Conservation (phyloP, 2,113 vertebrate genomes). For the Laticauda laticaudata region DNA sequence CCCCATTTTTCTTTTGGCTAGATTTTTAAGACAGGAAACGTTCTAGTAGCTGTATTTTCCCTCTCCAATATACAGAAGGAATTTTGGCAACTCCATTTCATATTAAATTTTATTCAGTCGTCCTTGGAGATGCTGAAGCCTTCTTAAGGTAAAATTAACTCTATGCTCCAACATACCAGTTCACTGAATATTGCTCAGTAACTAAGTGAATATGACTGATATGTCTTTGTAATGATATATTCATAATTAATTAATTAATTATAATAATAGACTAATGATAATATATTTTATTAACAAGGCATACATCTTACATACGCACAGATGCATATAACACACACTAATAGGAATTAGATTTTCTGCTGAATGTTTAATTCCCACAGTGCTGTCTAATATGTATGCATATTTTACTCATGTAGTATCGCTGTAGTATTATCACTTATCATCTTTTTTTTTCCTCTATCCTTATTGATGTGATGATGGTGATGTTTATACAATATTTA, state of each 20-base stretch:
- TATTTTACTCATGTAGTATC: neutral
- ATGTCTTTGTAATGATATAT: neutral
- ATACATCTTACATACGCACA: neutral
- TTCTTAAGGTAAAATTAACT: neutral
- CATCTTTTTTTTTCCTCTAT: neutral
- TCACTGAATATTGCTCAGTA: neutral
- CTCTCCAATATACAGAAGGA: neutral
- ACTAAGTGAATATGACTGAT: neutral
- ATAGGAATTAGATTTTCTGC: neutral
- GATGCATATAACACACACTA: neutral
- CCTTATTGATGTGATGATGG: neutral
- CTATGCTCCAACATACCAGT: neutral
- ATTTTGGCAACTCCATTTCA: neutral
- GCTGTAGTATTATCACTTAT: neutral
- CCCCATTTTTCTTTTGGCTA: neutral
- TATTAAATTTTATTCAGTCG: neutral
- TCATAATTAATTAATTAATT: neutral
- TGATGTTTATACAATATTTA: neutral
- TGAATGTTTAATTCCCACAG: neutral
- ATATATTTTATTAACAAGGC: neutral
- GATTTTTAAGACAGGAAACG: neutral
- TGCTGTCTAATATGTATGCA: neutral
- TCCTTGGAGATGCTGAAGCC: neutral
- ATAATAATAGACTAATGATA: neutral
- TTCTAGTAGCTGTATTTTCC: neutral